Evolutionary conservation across 2,888 invertebrate genomes (phyloP).

Genomic region (Conops quadrifasciatus): DNA sequence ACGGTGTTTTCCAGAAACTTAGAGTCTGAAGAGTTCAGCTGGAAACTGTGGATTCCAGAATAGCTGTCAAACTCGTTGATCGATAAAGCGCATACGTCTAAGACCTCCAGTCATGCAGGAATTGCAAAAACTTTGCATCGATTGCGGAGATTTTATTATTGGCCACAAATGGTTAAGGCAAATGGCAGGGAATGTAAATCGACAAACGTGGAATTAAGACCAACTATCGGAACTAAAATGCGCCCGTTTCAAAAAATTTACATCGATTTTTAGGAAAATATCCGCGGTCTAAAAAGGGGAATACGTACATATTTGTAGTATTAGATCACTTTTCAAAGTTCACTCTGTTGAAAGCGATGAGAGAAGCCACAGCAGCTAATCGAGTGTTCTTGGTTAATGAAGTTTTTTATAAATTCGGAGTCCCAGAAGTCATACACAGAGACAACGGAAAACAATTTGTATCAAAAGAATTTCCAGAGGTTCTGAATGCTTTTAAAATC

Average conservation of each 20-base stretch:
- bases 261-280: no score
- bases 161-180: neutral
- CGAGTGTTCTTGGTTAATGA: neutral
- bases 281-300: no score
- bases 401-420: neutral
- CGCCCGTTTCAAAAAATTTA: no score
- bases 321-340: constrained; percentile 9
- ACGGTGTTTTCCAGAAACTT: no score
- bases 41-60: constrained; percentile 33
- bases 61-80: constrained; percentile 3
- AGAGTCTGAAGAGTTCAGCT: constrained; percentile 20
- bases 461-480: neutral
- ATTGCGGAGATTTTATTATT: neutral
- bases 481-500: neutral
- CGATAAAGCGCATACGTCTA: constrained; percentile 17
- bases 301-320: no score
- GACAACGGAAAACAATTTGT: constrained; percentile 10
- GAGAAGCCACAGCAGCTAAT: neutral
- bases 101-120: constrained; percentile 15
- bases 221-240: no score
- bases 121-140: constrained; percentile 26
- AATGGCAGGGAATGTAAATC: no score
- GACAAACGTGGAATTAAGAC: no score
- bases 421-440: neutral
- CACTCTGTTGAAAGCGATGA: neutral